A percentile compares a stretch with the other conserved stretches of the same genome.
phyloP scores from a whole-genome alignment of 2,888 invertebrate genomes.

The Abrostola tripartita region DNA sequence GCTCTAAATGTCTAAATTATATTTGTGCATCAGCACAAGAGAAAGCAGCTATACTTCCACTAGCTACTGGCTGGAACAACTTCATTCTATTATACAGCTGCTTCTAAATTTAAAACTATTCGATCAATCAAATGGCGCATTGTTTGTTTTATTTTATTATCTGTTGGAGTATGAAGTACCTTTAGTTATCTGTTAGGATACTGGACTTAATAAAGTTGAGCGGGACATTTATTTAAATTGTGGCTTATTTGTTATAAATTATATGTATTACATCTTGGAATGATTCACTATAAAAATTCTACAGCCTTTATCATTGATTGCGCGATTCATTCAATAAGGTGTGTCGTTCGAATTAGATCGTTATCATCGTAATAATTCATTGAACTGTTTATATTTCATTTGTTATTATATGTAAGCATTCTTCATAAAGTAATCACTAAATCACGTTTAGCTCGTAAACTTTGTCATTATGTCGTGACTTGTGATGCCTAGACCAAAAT shows the following conservation, averaged over 20 bases:
- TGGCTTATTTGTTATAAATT: not conserved
- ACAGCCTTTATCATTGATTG: not conserved
- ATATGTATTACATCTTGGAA: slow-evolving; percentile 21
- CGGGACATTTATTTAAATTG: not conserved
- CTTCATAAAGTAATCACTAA: not conserved
- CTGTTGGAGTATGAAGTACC: not conserved
- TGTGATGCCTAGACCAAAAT: no score
- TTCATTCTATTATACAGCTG: slow-evolving; percentile 17
- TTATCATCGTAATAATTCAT: slow-evolving; percentile 2
- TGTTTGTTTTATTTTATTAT: not conserved
- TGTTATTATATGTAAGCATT: not conserved
- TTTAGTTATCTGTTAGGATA: not conserved
- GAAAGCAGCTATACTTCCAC: slow-evolving; percentile 42
- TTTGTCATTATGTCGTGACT: no score
- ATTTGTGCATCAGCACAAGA: slow-evolving; percentile 45
- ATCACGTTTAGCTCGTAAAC: no score
- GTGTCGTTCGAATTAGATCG: slow-evolving; percentile 1
- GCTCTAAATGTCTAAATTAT: slow-evolving; percentile 48
- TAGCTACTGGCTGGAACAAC: slow-evolving; percentile 25
- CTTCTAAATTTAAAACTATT: slow-evolving; percentile 9
- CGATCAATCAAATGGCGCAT: slow-evolving; percentile 8
- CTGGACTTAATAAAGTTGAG: not conserved
- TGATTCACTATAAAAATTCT: slow-evolving; percentile 2
- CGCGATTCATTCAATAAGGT: slow-evolving; percentile 28
- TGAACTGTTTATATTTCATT: slow-evolving; percentile 3